These are phyloP conservation scores for Dryas iulia DNA, from an alignment of 1,140 invertebrate species.

Conservation along the genomic window DNA sequence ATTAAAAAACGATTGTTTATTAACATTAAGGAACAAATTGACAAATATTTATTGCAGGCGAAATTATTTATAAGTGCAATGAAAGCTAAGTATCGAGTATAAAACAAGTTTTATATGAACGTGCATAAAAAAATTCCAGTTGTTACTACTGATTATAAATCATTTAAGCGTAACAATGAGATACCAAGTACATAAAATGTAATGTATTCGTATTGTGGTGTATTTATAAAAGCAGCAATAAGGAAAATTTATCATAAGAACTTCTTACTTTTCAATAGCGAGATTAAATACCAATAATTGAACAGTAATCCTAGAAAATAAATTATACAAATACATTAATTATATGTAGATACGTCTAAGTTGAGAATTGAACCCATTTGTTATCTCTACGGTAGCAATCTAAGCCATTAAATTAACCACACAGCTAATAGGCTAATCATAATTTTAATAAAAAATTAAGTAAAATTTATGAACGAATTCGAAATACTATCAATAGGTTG, in stretches of 20 bases:
- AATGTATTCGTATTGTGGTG: neutral
- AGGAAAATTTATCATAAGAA: neutral
- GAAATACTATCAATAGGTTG: too few species aligned
- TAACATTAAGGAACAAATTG: neutral
- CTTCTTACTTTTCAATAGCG: neutral
- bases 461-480: too few species aligned
- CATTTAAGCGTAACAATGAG: neutral
- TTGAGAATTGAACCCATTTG: too few species aligned
- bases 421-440: too few species aligned
- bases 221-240: neutral
- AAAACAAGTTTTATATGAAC: neutral
- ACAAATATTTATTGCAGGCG: neutral
- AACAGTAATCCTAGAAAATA: too few species aligned
- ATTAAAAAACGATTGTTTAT: neutral
- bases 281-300: too few species aligned
- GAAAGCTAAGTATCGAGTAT: neutral
- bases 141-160: slow-evolving; percentile 7
- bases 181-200: neutral
- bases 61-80: neutral
- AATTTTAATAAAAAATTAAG: too few species aligned
- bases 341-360: too few species aligned
- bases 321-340: too few species aligned
- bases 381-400: too few species aligned
- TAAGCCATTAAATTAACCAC: too few species aligned
- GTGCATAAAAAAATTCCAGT: neutral